A percentile compares a stretch with the other conserved stretches of the same genome.
Conservation (phyloP, 2,888 invertebrate species). For the Caenorhabditis becei region DNA sequence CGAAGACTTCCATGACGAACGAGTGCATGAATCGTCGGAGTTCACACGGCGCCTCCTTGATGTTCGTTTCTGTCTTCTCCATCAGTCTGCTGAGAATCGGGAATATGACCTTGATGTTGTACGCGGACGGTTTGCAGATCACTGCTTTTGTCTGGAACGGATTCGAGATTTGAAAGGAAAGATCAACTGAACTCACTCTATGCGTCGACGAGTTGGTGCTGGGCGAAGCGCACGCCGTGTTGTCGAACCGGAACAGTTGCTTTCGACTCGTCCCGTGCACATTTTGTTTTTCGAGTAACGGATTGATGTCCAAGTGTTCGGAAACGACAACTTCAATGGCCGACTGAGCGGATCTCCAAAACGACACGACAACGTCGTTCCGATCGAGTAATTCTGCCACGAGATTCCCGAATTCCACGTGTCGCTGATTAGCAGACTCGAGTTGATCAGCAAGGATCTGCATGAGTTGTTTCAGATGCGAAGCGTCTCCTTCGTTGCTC, state of each 20-base stretch:
- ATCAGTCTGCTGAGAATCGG: slow-evolving; percentile 90
- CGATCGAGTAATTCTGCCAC: slow-evolving; percentile 57
- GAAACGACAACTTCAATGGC: slow-evolving; percentile 75
- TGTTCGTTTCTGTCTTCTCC: slow-evolving; percentile 87
- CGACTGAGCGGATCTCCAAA: slow-evolving; percentile 74
- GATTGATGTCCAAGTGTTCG: slow-evolving; percentile 77
- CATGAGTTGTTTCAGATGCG: slow-evolving; percentile 73
- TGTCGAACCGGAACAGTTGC: slow-evolving; percentile 76
- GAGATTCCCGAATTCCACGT: slow-evolving; percentile 60
- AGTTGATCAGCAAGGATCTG: slow-evolving; percentile 68
- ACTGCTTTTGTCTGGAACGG: slow-evolving; percentile 73
- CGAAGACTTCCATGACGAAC: slow-evolving; percentile 91
- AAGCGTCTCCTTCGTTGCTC: slow-evolving; percentile 68
- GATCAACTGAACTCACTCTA: slow-evolving; percentile 31
- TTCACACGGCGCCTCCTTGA: slow-evolving; percentile 66
- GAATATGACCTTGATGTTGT: slow-evolving; percentile 86
- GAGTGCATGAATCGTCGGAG: slow-evolving; percentile 87
- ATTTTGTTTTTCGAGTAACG: slow-evolving; percentile 62
- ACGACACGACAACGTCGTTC: slow-evolving; percentile 61
- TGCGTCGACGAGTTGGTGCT: slow-evolving; percentile 51
- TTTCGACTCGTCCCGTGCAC: slow-evolving; percentile 40
- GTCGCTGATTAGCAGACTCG: slow-evolving; percentile 65
- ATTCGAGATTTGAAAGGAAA: background rate
- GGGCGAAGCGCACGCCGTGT: slow-evolving; percentile 71
- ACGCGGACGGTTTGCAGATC: slow-evolving; percentile 86